Evolutionary conservation across 2,797 vertebrate species (phyloP).

Genomic region (Danio tinwini): DNA sequence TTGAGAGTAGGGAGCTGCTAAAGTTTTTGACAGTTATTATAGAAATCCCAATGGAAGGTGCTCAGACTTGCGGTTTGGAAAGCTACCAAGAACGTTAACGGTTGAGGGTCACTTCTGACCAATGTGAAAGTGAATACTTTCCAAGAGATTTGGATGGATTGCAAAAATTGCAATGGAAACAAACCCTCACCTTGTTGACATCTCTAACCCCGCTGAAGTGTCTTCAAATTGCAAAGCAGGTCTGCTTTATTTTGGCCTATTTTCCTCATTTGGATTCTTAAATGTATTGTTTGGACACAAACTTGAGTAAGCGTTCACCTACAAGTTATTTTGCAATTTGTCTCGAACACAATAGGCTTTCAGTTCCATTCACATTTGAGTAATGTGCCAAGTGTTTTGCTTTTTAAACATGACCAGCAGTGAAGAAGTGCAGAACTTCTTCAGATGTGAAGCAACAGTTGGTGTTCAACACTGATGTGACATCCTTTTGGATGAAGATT

Average conservation of each 20-base stretch:
- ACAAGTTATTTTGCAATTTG: constrained; percentile 48
- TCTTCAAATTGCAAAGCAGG: constrained; percentile 26
- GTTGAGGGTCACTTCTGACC: constrained; percentile 56
- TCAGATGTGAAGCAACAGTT: constrained; percentile 30
- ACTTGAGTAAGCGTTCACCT: constrained; percentile 44
- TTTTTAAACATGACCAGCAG: constrained; percentile 28
- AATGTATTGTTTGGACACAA: constrained; percentile 42
- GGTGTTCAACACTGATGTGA: constrained; percentile 55
- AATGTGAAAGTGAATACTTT: constrained; percentile 58
- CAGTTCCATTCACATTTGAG: constrained; percentile 29
- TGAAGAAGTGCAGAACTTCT: constrained; percentile 52
- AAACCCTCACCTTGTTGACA: constrained; percentile 31
- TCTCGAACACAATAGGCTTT: constrained; percentile 38
- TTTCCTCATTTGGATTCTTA: not conserved
- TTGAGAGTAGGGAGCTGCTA: constrained; percentile 55
- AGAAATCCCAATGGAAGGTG: constrained; percentile 66
- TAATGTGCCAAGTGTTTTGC: constrained; percentile 49
- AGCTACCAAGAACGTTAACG: constrained; percentile 56
- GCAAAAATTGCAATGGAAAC: constrained; percentile 13
- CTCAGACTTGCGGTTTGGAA: constrained; percentile 69
- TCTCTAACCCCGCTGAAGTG: constrained; percentile 38
- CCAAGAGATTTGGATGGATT: constrained; percentile 23
- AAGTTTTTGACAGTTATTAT: constrained; percentile 67
- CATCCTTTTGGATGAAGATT: constrained; percentile 62
- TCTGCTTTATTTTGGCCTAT: constrained; percentile 19